Percentiles rank a stretch among this genome's conserved stretches.
These are phyloP conservation scores for Troglohyphantes excavatus DNA, from an alignment of 2,888 invertebrate genomes.

Conservation along the genomic window DNA sequence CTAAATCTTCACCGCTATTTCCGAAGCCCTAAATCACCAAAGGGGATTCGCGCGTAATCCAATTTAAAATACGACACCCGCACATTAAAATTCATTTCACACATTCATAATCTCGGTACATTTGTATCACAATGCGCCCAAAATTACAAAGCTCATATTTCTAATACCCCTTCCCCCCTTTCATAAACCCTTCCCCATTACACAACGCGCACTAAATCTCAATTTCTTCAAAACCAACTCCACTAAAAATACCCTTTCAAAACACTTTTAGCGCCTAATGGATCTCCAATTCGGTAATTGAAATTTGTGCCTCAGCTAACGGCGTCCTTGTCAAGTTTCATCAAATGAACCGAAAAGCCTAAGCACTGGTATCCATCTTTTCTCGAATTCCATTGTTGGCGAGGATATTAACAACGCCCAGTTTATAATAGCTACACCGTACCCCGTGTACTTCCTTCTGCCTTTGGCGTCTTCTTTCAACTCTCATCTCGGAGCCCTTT, in stretches of 20 bases:
- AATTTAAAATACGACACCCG: neutral
- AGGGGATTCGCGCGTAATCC: neutral
- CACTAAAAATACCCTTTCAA: neutral
- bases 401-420: conserved; percentile 20
- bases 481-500: neutral
- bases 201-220: neutral
- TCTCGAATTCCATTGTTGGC: conserved; percentile 33
- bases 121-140: neutral
- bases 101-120: neutral
- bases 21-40: too few species aligned
- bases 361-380: conserved; percentile 29
- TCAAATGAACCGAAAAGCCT: neutral
- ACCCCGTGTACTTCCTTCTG: neutral
- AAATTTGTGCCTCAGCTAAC: neutral
- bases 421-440: neutral
- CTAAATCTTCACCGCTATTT: too few species aligned
- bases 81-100: neutral
- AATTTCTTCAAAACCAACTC: neutral
- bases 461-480: neutral
- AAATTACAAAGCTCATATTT: neutral
- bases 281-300: neutral
- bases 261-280: neutral
- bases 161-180: neutral
- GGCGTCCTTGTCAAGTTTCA: neutral
- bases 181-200: neutral